Percentiles rank a stretch among this genome's conserved stretches.
Conservation (phyloP, 2,797 vertebrate genomes). For the Sandelia bainsii region DNA sequence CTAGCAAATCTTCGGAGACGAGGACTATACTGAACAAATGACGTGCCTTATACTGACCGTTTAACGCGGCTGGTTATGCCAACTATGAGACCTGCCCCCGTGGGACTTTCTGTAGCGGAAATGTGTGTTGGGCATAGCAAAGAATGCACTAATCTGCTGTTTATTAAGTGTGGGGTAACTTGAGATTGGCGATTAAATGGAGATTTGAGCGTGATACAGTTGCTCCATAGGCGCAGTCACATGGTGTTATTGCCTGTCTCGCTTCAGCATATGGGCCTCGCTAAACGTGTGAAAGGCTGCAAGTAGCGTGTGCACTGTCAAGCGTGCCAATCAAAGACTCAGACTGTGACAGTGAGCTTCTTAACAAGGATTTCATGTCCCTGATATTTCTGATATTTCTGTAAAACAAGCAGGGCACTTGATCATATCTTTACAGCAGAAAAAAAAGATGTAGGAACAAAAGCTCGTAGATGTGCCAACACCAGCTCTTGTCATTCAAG, state of each 20-base stretch:
- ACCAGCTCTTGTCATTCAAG: constrained; percentile 80
- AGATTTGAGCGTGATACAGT: constrained; percentile 90
- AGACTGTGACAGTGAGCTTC: constrained; percentile 68
- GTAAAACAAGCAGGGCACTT: constrained; percentile 57
- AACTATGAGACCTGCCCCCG: constrained; percentile 81
- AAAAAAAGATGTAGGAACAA: constrained; percentile 60
- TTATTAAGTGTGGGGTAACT: constrained; percentile 95
- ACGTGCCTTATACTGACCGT: constrained; percentile 83
- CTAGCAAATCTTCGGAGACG: constrained; percentile 84
- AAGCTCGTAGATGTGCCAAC: constrained; percentile 64
- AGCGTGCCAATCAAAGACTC: constrained; percentile 74
- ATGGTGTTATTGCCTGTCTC: constrained; percentile 72
- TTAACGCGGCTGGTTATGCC: constrained; percentile 84
- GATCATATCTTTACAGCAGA: constrained; percentile 61
- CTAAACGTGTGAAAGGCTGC: constrained; percentile 83
- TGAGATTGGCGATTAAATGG: constrained; percentile 95
- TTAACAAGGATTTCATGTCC: constrained; percentile 75
- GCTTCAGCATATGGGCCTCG: constrained; percentile 82
- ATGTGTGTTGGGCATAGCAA: constrained; percentile 89
- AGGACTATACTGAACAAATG: constrained; percentile 84
- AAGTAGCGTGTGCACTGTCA: constrained; percentile 62
- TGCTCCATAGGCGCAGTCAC: constrained; percentile 81
- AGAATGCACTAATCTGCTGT: constrained; percentile 94
- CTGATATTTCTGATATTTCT: constrained; percentile 69
- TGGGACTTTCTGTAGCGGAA: constrained; percentile 89